Base-by-base conservation (phyloP, 2,888 invertebrate genomes). In the Baccha elongata region DNA sequence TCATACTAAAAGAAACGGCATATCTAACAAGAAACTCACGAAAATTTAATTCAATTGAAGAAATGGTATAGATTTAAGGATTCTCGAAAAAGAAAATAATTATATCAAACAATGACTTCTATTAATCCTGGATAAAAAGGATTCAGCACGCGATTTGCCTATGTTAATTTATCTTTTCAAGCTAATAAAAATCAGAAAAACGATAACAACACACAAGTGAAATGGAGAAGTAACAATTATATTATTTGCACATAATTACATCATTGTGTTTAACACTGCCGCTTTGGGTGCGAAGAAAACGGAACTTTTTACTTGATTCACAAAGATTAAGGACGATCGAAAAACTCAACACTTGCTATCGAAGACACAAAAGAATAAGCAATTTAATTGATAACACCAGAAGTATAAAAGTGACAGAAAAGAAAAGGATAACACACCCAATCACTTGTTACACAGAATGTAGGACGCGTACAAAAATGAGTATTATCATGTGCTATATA, bases 401-500 rank as follows among this genome's bases (percentile, higher is more conserved):
- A 23, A 40, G 40, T 29, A 42, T 42, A 60, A 60, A 29, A 46
- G 48, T 64, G 50, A 64, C 46, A 67, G 37, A 19, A 50, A 53
- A 48, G 42, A 58, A 53, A 69, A 62, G 74, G 74, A 80, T 80
- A 75, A 75, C 80, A 81, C 80, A 69, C 80, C 75, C 68, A 75
- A 81, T 81, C 80, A 81, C 80, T 81, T 81, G 80, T 81, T 75
- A 81, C 80, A 81, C 80, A 81, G 65, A 50, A 65, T 58, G 50
- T 65, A 71, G 37, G 64, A 65, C 58, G 74, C 75, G 75, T 58
- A 75, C 69, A 75, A 69, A 64, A 71, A 40, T 46, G 48, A 74
- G 68, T 62, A 74, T 79, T 48, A 44, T 72, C 75, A 80, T 80
- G 75, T 80, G 75, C 69, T 75, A 42, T 21, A 17, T 29, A 11